phyloP scores from a whole-genome alignment of 2,888 invertebrate species.

The Cantharis flavilabris region DNA sequence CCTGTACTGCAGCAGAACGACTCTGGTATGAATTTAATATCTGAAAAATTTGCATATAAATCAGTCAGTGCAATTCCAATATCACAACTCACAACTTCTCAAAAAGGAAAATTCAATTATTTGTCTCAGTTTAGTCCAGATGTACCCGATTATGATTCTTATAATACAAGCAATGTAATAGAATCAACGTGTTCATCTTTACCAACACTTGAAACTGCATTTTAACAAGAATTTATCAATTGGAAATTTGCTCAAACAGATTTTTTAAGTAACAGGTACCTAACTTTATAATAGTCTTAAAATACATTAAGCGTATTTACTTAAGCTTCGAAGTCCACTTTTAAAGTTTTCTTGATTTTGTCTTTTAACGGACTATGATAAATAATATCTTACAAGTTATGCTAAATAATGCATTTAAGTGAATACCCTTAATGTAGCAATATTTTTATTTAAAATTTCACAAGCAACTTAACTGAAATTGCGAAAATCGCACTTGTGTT shows the following conservation, averaged over 20 bases:
- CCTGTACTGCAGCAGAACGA: slow-evolving; percentile 6
- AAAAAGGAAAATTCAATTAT: slow-evolving; percentile 64
- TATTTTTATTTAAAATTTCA: background rate
- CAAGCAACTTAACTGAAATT: background rate
- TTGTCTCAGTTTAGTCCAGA: slow-evolving; percentile 22
- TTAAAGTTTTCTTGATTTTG: no score
- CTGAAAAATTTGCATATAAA: background rate
- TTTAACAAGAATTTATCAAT: slow-evolving; percentile 44
- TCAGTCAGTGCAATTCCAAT: slow-evolving; percentile 1
- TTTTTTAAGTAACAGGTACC: background rate
- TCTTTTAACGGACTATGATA: no score
- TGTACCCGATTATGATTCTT: background rate
- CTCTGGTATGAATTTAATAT: background rate
- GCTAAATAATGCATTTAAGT: background rate
- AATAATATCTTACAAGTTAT: no score
- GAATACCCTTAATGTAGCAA: background rate
- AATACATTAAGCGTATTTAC: background rate
- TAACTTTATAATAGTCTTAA: background rate
- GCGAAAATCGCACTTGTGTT: no score
- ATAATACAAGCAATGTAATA: slow-evolving; percentile 14
- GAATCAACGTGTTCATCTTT: slow-evolving; percentile 51
- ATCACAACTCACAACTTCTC: slow-evolving; percentile 53
- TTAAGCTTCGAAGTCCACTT: background rate
- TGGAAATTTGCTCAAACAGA: background rate
- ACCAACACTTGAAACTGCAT: slow-evolving; percentile 67